Evolutionary conservation across 2,797 vertebrate species (phyloP).

Genomic region (Lycodopsis pacificus): DNA sequence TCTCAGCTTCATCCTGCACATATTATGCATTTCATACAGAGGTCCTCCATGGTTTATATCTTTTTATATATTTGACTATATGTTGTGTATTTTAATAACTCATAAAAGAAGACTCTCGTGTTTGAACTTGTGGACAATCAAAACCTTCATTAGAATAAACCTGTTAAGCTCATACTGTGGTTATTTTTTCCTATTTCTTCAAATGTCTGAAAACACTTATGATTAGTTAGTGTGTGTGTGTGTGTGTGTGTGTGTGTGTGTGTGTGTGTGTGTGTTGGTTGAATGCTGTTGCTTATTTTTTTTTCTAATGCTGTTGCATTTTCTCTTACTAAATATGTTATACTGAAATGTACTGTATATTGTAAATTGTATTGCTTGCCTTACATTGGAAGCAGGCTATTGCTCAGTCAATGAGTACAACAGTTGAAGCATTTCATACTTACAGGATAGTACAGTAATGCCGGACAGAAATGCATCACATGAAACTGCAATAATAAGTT

Average conservation of each 20-base stretch:
- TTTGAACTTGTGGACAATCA: conserved; percentile 5
- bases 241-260: too few species aligned
- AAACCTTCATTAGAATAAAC: background rate
- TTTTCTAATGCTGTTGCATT: background rate
- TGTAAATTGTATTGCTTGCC: background rate
- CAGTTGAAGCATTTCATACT: background rate
- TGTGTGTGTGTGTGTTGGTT: background rate
- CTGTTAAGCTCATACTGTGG: background rate
- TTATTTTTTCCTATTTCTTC: background rate
- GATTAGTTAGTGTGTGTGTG: background rate
- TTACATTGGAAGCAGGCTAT: background rate
- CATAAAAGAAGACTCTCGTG: background rate
- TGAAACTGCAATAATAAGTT: background rate
- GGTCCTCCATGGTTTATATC: conserved; percentile 3
- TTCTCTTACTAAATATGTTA: background rate
- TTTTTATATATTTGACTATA: conserved; percentile 22
- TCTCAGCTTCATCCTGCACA: conserved; percentile 38
- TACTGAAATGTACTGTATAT: background rate
- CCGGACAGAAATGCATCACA: background rate
- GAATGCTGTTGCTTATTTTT: background rate
- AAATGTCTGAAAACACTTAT: background rate
- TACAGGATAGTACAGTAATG: background rate
- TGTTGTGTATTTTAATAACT: conserved; percentile 21
- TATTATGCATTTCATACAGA: conserved; percentile 34
- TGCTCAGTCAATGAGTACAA: background rate